These are phyloP conservation scores for Frieseomelitta varia DNA, from an alignment of 1,140 invertebrate species.

Conservation along the genomic window DNA sequence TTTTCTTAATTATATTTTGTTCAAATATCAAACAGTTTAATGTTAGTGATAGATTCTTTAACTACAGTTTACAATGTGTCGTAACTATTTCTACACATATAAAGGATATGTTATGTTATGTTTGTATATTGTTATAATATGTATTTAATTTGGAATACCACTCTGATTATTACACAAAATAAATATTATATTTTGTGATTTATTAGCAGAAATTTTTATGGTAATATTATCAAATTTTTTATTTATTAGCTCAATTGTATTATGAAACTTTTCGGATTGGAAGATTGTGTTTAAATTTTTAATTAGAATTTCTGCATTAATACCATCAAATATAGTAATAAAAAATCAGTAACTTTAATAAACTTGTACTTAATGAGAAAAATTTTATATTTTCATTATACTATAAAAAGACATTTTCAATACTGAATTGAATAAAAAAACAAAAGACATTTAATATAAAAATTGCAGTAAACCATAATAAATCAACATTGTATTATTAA, in stretches of 20 bases:
- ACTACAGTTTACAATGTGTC: background rate
- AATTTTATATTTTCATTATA: background rate
- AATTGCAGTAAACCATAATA: background rate
- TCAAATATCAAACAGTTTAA: background rate
- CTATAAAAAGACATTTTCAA: too few species aligned
- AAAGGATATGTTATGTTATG: background rate
- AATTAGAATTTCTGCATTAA: background rate
- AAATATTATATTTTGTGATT: slow-evolving; percentile 8
- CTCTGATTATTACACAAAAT: background rate
- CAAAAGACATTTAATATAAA: background rate
- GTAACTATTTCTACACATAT: too few species aligned
- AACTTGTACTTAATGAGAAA: background rate
- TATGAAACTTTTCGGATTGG: background rate
- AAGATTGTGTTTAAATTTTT: background rate
- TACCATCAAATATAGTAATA: background rate
- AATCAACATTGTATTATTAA: background rate
- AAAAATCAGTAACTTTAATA: background rate
- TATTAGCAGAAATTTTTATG: background rate
- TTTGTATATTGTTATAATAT: background rate
- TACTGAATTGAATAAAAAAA: background rate
- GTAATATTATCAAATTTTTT: background rate
- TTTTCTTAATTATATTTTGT: slow-evolving; percentile 5
- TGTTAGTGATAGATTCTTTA: background rate
- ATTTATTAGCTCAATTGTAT: background rate
- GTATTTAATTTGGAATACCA: background rate